Base-by-base conservation (phyloP, 2,113 vertebrate genomes). In the Dasyurus viverrinus region DNA sequence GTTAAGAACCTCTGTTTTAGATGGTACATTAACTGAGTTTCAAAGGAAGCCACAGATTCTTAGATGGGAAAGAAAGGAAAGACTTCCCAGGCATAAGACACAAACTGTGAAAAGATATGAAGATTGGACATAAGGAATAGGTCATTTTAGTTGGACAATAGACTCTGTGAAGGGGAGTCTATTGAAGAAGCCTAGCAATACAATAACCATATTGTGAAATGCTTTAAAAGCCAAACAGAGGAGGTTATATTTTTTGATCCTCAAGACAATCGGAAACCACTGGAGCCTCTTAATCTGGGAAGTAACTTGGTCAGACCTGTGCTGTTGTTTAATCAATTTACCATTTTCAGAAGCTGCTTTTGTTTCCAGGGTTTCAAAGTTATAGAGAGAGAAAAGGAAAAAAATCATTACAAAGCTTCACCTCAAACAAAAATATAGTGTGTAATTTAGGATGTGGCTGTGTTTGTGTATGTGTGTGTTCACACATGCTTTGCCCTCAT, bases 361-460 rank as follows among this genome's bases (percentile, higher is more conserved):
- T 7, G 23, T 84, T 84, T n/a, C 36, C 68, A 84, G 24, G 46
- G 9, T 76, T 42, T 47, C 2, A 0, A 3, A 26, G 27, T 53
- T 91, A 30, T 48, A 91, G 36, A 93, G n/a, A 84, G 84, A 93
- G 54, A 42, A 84, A 26, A 84, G 22, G 68, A 12, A 36, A 42
- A n/a, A 7, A 55, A 27, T 1, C 8, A 68, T 53, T 89, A 76
- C 92, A 91, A 90, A 47, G 84, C 30, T 2, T 46, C 14, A 91
- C 0, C 90, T 68, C 94, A 96, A 95, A 96, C 94, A 94, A 91
- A 48, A 91, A 46, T 90, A 53, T 89, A 90, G 93, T 46, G 7
- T 68, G 93, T 47, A 90, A 54, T 91, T 47, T n/a, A n/a, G 48
- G 24, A 36, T 16, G 89, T 19, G 89, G 89, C 53, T 53, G 53